Percentiles rank a stretch among this genome's conserved stretches.
phyloP scores from a whole-genome alignment of 1,140 invertebrate genomes.

The Macrostomum lignano region DNA sequence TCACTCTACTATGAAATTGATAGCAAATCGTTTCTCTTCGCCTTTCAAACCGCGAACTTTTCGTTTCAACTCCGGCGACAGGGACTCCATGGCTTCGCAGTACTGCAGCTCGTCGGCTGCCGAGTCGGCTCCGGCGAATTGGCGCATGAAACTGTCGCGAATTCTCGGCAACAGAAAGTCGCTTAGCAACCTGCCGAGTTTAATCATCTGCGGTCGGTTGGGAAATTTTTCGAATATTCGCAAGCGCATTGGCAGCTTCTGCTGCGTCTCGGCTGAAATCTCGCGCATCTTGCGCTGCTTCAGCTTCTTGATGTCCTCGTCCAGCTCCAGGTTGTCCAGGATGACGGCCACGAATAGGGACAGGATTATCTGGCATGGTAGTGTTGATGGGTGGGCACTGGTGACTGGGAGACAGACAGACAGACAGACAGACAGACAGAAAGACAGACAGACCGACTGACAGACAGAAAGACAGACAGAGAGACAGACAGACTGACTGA shows the following conservation, averaged over 20 bases:
- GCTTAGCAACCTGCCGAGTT: constrained; percentile 64
- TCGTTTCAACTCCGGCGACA: no score
- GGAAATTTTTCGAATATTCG: constrained; percentile 95
- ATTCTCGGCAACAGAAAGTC: constrained; percentile 88
- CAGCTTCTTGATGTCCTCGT: constrained; percentile 95
- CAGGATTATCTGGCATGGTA: constrained; percentile 55
- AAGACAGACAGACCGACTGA: no score
- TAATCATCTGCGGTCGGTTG: constrained; percentile 89
- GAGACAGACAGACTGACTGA: no score
- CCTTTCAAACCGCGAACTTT: no score
- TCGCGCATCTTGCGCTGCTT: constrained; percentile 86
- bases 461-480: no score
- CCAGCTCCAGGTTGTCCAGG: constrained; percentile 89
- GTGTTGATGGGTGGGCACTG: constrained; percentile 5
- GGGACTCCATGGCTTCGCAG: no score
- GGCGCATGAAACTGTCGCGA: constrained; percentile 86
- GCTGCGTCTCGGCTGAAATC: constrained; percentile 81
- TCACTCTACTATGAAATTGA: no score
- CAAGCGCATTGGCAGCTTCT: constrained; percentile 58
- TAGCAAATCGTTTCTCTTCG: no score
- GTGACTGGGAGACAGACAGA: no score
- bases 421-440: no score
- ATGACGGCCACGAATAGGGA: constrained; percentile 99
- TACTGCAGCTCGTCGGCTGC: no score
- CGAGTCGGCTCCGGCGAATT: no score